Conservation (phyloP, 30 jellyfish, hydroid and myxozoan species). For the Chrysaora quinquecirrha region DNA sequence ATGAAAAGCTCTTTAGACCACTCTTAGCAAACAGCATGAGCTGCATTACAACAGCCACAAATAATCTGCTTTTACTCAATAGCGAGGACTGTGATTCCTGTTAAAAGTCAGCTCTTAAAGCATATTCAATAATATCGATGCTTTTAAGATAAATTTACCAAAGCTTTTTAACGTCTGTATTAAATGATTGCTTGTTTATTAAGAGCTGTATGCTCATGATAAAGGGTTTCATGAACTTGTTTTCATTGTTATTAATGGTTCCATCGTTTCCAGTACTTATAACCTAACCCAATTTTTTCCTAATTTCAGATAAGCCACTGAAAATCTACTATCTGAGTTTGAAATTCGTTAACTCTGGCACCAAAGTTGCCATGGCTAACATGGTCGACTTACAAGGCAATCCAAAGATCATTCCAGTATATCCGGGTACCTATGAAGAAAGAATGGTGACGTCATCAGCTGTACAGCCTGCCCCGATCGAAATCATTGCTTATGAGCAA, state of each 20-base stretch:
- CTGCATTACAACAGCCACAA: too few species aligned
- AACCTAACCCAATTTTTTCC: neutral
- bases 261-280: slow-evolving; percentile 81
- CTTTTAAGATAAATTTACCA: too few species aligned
- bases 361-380: slow-evolving; percentile 33
- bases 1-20: too few species aligned
- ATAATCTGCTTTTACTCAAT: too few species aligned
- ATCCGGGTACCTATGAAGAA: slow-evolving; percentile 38
- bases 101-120: too few species aligned
- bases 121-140: too few species aligned
- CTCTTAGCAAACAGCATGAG: too few species aligned
- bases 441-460: slow-evolving; percentile 24
- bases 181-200: too few species aligned
- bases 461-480: slow-evolving; percentile 36
- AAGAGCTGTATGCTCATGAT: too few species aligned
- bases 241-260: slow-evolving; percentile 45
- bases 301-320: slow-evolving; percentile 34
- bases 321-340: slow-evolving; percentile 57
- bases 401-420: slow-evolving; percentile 43
- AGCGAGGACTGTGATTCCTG: too few species aligned
- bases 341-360: slow-evolving; percentile 56
- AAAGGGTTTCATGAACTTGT: slow-evolving; percentile 32
- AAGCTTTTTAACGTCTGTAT: too few species aligned
- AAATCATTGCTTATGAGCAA: slow-evolving; percentile 51
- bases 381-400: slow-evolving; percentile 53